Evolutionary conservation across 2,113 vertebrate species (phyloP), one percentile per base, ranked within the genome.

Genomic region (Syngnathus typhle): DNA sequence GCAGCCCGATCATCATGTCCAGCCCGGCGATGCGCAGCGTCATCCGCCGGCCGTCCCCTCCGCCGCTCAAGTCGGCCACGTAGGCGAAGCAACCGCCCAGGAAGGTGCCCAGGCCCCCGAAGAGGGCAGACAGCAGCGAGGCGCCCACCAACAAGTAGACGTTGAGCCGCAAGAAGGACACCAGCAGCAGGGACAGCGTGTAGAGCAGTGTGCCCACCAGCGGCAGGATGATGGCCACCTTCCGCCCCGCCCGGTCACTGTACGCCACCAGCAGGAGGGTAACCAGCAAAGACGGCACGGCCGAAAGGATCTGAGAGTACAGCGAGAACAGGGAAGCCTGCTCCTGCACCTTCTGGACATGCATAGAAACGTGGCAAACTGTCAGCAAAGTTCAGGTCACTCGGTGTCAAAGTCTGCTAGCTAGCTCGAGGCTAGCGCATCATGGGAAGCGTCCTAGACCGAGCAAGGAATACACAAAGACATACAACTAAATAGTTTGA

Each of bases 11-110:
- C 81, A 96, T 86, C 89, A 95, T 93, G 82, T 99, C 97, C 51
- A 95, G 36, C 23, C 93, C 85, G 0, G 95, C 95, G 86, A 99
- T 96, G 59, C 94, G 93, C 2, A 93, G 82, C 0, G 92, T 98
- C 88, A 93, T 98, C 69, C 93, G 90, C 23, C 82, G 91, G 12
- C 88, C 82, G 23, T 93, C 89, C 0, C 91, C 89, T 0, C 91
- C 90, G 0, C 91, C 83, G 37, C 93, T 94, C 23, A 92, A 73
- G 27, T 99, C 96, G 0, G 94, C 94, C 64, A 98, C 83, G 49
- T 95, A 98, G 60, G 96, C 93, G 68, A 96, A 95, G 70, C 92
- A 93, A 61, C 94, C 95, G 1, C 95, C 95, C 3, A 95, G 79
- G 59, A 99, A 92, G 1, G 96, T 93, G 12, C 92, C 91, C 1